Evolutionary conservation across 1,140 invertebrate genomes (phyloP).

Genomic region (Heterodera carotae): DNA sequence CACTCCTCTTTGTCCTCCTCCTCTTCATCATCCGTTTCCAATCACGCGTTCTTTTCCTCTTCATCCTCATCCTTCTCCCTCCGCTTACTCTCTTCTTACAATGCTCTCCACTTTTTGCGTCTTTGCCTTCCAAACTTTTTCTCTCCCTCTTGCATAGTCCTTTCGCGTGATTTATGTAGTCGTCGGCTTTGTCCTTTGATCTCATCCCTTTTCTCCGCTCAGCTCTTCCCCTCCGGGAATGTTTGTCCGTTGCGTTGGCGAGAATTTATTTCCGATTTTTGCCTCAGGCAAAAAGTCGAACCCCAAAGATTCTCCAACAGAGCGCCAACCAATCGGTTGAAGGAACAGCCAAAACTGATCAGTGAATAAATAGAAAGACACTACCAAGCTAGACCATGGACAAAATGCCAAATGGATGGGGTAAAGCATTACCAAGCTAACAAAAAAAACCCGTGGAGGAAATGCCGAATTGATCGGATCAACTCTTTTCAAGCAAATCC

Average conservation of each 20-base stretch:
- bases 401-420: too few species aligned
- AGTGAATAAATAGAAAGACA: too few species aligned
- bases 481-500: background rate
- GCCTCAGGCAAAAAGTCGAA: background rate
- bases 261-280: slow-evolving; percentile 8
- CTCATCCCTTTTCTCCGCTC: background rate
- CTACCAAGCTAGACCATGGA: too few species aligned
- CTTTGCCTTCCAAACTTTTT: background rate
- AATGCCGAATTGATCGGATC: background rate
- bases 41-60: too few species aligned
- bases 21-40: too few species aligned
- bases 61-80: background rate
- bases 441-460: too few species aligned
- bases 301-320: background rate
- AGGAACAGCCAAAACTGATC: background rate
- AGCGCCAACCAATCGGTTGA: too few species aligned
- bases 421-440: too few species aligned
- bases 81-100: background rate
- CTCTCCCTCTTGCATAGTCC: background rate
- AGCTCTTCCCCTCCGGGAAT: slow-evolving; percentile 3
- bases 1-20: too few species aligned
- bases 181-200: slow-evolving; percentile 9
- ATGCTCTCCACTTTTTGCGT: background rate
- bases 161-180: slow-evolving; percentile 14
- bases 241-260: background rate